Conservation (phyloP, 2,888 invertebrate genomes). For the Callyntrura sp. region DNA sequence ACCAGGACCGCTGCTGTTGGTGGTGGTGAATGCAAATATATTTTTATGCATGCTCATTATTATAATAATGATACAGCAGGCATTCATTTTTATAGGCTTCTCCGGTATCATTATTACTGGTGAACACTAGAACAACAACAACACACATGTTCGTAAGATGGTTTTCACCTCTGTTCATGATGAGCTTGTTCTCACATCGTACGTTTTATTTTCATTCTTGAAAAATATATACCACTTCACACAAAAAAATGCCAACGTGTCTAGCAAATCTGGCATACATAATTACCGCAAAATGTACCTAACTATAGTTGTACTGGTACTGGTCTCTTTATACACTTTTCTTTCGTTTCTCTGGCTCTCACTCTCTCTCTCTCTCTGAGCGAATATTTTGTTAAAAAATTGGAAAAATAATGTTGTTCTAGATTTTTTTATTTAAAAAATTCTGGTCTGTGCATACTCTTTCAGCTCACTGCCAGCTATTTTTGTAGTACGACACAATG, state of each 20-base stretch:
- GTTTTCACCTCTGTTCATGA: slow-evolving; percentile 34
- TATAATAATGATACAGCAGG: background rate
- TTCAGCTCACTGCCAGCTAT: background rate
- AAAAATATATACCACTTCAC: slow-evolving; percentile 3
- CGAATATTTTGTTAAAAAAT: background rate
- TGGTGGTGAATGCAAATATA: background rate
- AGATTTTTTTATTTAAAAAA: background rate
- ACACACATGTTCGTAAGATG: slow-evolving; percentile 23
- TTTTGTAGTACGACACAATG: background rate
- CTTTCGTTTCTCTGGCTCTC: background rate
- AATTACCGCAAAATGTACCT: background rate
- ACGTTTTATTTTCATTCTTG: slow-evolving; percentile 55
- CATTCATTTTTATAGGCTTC: background rate
- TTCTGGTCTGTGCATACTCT: too few species aligned
- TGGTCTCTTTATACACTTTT: too few species aligned
- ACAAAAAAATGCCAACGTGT: slow-evolving; percentile 57
- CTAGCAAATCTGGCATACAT: background rate
- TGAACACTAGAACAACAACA: slow-evolving; percentile 30
- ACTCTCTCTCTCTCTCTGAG: slow-evolving; percentile 22
- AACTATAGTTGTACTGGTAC: too few species aligned
- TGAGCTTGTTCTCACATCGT: slow-evolving; percentile 65
- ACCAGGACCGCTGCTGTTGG: background rate
- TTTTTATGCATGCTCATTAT: slow-evolving; percentile 9
- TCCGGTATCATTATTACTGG: slow-evolving; percentile 2
- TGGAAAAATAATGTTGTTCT: background rate